These are phyloP conservation scores for Sebastes flavidus DNA, from an alignment of 2,797 vertebrate genomes.

Conservation along the genomic window DNA sequence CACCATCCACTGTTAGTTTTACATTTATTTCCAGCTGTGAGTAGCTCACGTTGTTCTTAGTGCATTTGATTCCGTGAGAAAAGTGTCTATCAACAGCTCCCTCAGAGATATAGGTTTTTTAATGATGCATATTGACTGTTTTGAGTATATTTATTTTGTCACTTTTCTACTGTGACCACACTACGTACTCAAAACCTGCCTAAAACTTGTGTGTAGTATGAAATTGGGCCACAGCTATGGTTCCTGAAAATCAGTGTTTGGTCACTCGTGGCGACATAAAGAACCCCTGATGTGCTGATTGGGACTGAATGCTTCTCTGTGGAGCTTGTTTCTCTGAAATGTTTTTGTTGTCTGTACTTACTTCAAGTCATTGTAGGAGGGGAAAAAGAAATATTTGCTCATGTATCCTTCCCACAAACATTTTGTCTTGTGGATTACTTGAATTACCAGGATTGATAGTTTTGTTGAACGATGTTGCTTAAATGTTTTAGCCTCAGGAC, in stretches of 20 bases:
- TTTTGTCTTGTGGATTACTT: slow-evolving; percentile 28
- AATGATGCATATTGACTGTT: neutral
- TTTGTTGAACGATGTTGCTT: slow-evolving; percentile 20
- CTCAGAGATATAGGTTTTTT: neutral
- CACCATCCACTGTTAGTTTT: neutral
- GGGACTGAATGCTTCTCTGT: neutral
- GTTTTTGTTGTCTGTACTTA: neutral
- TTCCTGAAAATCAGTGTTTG: neutral
- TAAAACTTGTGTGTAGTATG: neutral
- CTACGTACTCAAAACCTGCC: neutral
- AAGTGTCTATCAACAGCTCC: neutral
- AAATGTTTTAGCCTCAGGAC: slow-evolving; percentile 23
- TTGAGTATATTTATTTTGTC: neutral
- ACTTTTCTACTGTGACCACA: neutral
- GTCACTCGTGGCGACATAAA: neutral
- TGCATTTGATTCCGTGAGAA: neutral
- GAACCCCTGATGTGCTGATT: neutral
- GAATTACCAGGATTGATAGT: slow-evolving; percentile 5
- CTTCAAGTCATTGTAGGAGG: neutral
- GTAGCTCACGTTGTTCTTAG: neutral
- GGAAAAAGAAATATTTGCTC: neutral
- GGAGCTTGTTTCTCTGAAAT: neutral
- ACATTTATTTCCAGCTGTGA: neutral
- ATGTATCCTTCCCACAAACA: neutral
- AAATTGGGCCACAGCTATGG: neutral